These are phyloP conservation scores for Morinoia aosen DNA, from an alignment of 2,888 invertebrate genomes.

Conservation along the genomic window DNA sequence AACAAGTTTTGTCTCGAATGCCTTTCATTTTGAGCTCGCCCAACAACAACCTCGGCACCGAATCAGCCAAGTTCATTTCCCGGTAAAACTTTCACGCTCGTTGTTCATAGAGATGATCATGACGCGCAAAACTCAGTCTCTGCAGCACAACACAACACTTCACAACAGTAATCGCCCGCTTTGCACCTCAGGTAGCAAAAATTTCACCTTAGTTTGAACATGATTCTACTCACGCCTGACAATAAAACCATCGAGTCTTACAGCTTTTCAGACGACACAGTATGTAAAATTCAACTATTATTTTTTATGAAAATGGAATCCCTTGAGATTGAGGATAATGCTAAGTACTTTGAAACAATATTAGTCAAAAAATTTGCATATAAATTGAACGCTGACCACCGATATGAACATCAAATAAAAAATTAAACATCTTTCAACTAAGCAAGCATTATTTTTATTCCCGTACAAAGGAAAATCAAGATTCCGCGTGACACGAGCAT, in stretches of 20 bases:
- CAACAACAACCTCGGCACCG: background rate
- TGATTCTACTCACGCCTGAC: background rate
- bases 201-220: background rate
- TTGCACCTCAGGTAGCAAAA: background rate
- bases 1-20: background rate
- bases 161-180: background rate
- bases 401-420: background rate
- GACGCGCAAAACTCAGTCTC: background rate
- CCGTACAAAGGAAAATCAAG: too few species aligned
- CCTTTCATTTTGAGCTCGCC: background rate
- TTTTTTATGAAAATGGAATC: background rate
- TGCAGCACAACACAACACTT: too few species aligned
- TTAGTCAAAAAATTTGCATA: too few species aligned
- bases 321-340: background rate
- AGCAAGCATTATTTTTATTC: too few species aligned
- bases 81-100: background rate
- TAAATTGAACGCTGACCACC: background rate
- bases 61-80: background rate
- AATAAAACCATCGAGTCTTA: background rate
- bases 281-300: background rate
- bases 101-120: background rate
- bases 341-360: background rate
- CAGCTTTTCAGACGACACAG: background rate
- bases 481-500: too few species aligned
- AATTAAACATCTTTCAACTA: too few species aligned